Conservation (phyloP, 2,888 invertebrate species). For the Deilephila porcellus region DNA sequence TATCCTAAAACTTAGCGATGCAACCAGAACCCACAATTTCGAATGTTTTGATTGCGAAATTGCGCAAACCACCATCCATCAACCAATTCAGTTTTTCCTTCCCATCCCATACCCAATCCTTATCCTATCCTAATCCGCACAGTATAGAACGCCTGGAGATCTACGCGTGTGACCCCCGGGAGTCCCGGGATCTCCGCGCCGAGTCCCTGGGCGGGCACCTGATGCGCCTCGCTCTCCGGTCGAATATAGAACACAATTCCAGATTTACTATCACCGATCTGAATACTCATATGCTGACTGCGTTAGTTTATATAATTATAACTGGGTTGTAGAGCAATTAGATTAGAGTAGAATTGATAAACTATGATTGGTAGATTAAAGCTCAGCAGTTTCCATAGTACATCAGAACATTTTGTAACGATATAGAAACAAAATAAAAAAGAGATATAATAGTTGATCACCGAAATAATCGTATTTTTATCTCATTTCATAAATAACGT, state of each 20-base stretch:
- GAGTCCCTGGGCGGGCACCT: slow-evolving; percentile 45
- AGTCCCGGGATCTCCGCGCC: slow-evolving; percentile 30
- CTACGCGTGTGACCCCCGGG: slow-evolving; percentile 57
- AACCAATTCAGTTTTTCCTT: not conserved
- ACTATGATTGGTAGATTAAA: no score
- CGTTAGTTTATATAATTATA: slow-evolving; percentile 53
- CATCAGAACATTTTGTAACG: no score
- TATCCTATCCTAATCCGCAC: slow-evolving; percentile 28
- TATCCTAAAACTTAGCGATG: no score
- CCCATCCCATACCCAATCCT: slow-evolving; percentile 1
- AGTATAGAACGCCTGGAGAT: slow-evolving; percentile 74
- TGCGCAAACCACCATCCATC: no score
- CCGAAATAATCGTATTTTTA: no score
- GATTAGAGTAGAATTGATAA: not conserved
- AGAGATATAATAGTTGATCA: no score
- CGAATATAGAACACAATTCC: slow-evolving; percentile 44
- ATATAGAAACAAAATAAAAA: no score
- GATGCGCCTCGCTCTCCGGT: slow-evolving; percentile 53
- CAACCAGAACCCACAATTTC: no score
- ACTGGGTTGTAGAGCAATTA: not conserved
- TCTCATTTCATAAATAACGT: no score
- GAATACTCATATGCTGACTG: slow-evolving; percentile 43
- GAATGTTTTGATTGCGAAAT: no score
- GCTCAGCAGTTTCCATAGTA: not conserved
- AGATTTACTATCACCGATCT: slow-evolving; percentile 58